Evolutionary conservation across 2,113 vertebrate species (phyloP).

Genomic region (Psophia crepitans): DNA sequence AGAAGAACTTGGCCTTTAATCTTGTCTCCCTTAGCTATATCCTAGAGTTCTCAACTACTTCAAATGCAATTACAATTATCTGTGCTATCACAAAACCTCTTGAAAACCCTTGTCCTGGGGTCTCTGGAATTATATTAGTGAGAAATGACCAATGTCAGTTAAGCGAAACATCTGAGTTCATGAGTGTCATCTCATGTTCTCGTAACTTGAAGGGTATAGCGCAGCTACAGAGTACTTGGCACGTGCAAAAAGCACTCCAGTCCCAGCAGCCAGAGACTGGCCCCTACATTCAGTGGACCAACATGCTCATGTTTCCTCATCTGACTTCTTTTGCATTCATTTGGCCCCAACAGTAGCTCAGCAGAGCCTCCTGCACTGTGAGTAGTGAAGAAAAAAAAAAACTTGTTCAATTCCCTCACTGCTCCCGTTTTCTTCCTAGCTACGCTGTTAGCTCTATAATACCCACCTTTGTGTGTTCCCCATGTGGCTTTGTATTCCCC

Average conservation of each 20-base stretch:
- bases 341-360: background rate
- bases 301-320: background rate
- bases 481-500: background rate
- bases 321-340: background rate
- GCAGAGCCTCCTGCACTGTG: background rate
- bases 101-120: background rate
- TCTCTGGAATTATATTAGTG: slow-evolving; percentile 7
- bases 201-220: background rate
- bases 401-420: background rate
- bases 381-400: background rate
- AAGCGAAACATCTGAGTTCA: background rate
- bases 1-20: slow-evolving; percentile 41
- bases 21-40: background rate
- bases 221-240: background rate
- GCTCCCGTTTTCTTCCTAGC: background rate
- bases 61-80: background rate
- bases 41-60: background rate
- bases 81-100: slow-evolving; percentile 10
- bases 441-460: background rate
- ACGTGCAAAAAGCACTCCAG: background rate
- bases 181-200: background rate
- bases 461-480: background rate
- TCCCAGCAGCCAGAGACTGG: background rate
- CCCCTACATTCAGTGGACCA: background rate
- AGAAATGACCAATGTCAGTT: background rate